Evolutionary conservation across 2,797 vertebrate genomes (phyloP).

Genomic region (Onychomys torridus): DNA sequence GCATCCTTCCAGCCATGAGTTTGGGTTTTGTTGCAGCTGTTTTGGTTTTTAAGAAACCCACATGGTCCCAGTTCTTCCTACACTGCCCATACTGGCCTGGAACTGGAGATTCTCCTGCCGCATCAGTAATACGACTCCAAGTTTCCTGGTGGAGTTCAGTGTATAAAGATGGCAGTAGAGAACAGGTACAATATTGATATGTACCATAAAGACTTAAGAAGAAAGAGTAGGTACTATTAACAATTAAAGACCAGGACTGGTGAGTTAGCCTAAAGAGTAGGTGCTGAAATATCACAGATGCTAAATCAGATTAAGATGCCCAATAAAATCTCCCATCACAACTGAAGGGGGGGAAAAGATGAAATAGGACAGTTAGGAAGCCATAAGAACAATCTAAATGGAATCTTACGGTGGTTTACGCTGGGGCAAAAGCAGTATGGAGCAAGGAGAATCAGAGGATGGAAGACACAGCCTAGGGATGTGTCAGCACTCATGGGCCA

Average conservation of each 20-base stretch:
- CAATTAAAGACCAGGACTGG: background rate
- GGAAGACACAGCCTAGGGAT: too few species aligned
- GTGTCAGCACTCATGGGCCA: background rate
- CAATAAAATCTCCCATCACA: too few species aligned
- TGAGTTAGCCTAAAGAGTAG: background rate
- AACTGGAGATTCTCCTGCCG: background rate
- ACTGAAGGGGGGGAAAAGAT: too few species aligned
- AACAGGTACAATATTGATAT: background rate
- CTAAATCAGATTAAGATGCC: too few species aligned
- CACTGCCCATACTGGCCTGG: background rate
- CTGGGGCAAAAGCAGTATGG: too few species aligned
- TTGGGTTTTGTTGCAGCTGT: background rate
- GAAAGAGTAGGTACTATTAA: background rate
- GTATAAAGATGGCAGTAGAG: background rate
- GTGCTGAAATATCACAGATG: too few species aligned
- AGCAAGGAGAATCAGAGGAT: too few species aligned
- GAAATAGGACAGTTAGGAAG: too few species aligned
- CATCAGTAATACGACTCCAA: background rate
- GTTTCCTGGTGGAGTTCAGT: background rate
- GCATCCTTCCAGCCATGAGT: background rate
- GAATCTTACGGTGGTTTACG: too few species aligned
- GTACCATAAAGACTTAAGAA: background rate
- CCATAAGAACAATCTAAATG: too few species aligned
- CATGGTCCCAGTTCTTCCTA: background rate
- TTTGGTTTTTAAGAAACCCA: background rate